phyloP scores from a whole-genome alignment of 2,113 vertebrate species.

The Galemys pyrenaicus region DNA sequence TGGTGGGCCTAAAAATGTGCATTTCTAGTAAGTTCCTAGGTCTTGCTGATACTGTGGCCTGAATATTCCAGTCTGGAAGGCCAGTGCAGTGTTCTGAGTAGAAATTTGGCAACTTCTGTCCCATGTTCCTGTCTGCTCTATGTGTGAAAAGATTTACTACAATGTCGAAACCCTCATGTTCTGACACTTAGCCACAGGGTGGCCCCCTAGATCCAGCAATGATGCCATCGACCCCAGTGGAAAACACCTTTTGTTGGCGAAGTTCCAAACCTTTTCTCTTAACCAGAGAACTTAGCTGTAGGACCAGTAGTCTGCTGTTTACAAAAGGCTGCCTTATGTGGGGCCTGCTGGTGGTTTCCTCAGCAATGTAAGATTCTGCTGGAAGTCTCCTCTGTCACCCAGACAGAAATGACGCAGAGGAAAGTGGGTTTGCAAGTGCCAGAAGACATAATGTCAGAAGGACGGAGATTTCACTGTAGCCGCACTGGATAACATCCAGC shows the following conservation, averaged over 20 bases:
- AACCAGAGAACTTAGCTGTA: not conserved
- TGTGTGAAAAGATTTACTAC: not conserved
- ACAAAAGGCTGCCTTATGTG: not conserved
- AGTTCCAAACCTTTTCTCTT: not conserved
- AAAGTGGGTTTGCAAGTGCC: not conserved
- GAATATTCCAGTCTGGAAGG: not conserved
- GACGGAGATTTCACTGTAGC: not conserved
- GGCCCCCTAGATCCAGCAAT: constrained; percentile 44
- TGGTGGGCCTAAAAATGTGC: not conserved
- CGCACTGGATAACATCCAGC: not conserved
- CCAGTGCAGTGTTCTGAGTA: not conserved
- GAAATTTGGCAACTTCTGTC: not conserved
- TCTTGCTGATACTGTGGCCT: not conserved
- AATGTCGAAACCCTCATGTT: not conserved
- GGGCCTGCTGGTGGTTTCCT: not conserved
- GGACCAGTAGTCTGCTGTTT: not conserved
- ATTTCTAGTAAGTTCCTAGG: not conserved
- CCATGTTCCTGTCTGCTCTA: not conserved
- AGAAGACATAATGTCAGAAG: not conserved
- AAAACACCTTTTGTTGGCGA: not conserved
- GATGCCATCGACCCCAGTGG: not conserved
- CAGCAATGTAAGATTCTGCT: not conserved
- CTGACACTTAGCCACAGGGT: constrained; percentile 48
- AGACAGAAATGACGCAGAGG: not conserved
- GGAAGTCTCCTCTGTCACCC: not conserved